phyloP scores from a whole-genome alignment of 2,113 vertebrate species.

The Deroptyus accipitrinus region DNA sequence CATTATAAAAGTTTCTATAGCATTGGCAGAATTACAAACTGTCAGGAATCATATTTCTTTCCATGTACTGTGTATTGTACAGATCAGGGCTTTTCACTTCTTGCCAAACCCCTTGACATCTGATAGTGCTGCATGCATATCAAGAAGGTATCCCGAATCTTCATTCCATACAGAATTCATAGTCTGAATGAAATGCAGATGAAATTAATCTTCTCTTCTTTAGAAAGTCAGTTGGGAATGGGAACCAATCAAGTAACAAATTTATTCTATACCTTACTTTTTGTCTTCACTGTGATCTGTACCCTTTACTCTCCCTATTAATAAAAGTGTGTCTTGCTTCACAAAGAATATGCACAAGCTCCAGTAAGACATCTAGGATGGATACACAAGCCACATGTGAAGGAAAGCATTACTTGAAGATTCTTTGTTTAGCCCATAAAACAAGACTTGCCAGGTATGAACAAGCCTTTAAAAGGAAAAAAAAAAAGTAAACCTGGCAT shows the following conservation, averaged over 20 bases:
- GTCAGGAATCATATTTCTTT: neutral
- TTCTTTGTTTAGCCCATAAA: neutral
- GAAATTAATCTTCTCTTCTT: neutral
- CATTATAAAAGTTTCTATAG: constrained; percentile 9
- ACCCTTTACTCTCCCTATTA: neutral
- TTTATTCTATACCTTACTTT: neutral
- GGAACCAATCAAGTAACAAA: neutral
- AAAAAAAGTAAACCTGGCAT: neutral
- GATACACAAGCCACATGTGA: neutral
- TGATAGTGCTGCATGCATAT: rapidly evolving
- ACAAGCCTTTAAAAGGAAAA: neutral
- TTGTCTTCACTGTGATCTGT: neutral
- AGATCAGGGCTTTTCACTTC: neutral
- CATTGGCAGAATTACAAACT: constrained; percentile 6
- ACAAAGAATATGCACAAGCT: neutral
- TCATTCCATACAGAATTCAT: neutral
- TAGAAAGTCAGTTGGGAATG: neutral
- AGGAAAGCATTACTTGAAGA: neutral
- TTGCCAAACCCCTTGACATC: neutral
- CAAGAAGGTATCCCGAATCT: neutral
- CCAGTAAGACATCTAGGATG: neutral
- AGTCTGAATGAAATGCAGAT: neutral
- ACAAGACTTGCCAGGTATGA: neutral
- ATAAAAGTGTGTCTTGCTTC: neutral
- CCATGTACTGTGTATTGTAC: neutral